A percentile compares a stretch with the other conserved stretches of the same genome.
Evolutionary conservation across 2,888 invertebrate genomes (phyloP).

Genomic region (Hyles lineata): DNA sequence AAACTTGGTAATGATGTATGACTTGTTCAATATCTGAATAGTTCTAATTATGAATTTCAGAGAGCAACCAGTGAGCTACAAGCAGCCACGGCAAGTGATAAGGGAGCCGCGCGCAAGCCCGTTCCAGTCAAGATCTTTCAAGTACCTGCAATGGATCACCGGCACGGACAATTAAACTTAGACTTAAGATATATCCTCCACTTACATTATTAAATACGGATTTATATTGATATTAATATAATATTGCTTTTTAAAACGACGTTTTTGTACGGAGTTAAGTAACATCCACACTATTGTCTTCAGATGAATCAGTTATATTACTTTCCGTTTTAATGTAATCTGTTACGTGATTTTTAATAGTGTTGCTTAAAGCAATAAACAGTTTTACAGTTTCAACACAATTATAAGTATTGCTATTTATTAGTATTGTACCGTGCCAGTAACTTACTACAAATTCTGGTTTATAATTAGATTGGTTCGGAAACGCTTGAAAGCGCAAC

Average conservation of each 20-base stretch:
- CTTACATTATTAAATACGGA: conserved; percentile 33
- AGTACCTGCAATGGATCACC: conserved; percentile 83
- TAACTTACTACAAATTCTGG: background rate
- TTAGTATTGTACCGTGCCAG: background rate
- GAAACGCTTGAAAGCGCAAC: conserved; percentile 3
- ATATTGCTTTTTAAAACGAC: conserved; percentile 21
- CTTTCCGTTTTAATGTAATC: background rate
- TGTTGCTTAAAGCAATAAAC: background rate
- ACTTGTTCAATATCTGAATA: background rate
- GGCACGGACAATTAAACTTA: conserved; percentile 75
- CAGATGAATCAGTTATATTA: background rate
- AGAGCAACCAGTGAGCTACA: conserved; percentile 71
- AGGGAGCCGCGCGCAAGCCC: conserved; percentile 72
- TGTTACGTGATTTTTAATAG: background rate
- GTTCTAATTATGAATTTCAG: conserved; percentile 58
- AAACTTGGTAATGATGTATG: background rate
- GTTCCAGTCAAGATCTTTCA: conserved; percentile 82
- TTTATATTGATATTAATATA: conserved; percentile 35
- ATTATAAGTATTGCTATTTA: background rate
- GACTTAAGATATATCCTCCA: conserved; percentile 12
- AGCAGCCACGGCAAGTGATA: conserved; percentile 62
- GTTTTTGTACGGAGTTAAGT: conserved; percentile 6
- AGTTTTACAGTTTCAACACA: background rate
- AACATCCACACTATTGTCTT: conserved; percentile 8
- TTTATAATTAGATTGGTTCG: background rate